Percentiles rank a stretch among this genome's conserved stretches.
Conservation (phyloP, 2,113 vertebrate species). For the Oophaga pumilio region DNA sequence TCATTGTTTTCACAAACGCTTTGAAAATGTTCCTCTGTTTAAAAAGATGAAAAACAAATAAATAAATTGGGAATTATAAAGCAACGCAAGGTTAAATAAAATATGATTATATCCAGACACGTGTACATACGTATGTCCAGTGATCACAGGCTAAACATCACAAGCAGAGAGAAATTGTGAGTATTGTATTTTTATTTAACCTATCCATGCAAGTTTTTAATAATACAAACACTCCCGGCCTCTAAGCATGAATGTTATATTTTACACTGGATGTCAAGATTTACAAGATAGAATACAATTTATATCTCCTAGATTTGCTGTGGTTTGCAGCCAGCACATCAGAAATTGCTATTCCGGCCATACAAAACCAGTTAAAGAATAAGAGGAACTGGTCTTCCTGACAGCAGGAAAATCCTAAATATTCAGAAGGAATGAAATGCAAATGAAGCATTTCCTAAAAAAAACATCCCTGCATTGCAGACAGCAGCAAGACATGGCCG, state of each 20-base stretch:
- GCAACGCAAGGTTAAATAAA: too few species aligned
- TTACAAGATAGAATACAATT: not conserved
- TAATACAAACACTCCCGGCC: too few species aligned
- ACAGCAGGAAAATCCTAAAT: slow-evolving; percentile 36
- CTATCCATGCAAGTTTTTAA: too few species aligned
- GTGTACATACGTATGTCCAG: too few species aligned
- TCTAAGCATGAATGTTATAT: not conserved
- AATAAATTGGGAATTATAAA: too few species aligned
- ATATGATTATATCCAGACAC: too few species aligned
- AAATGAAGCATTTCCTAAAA: slow-evolving; percentile 36
- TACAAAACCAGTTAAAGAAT: not conserved
- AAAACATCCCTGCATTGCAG: slow-evolving; percentile 1
- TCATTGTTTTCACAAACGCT: too few species aligned
- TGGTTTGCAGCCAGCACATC: not conserved
- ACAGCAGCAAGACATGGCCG: not conserved
- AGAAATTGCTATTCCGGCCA: not conserved
- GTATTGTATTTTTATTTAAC: too few species aligned
- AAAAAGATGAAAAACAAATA: too few species aligned
- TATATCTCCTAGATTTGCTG: not conserved
- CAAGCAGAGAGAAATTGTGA: too few species aligned
- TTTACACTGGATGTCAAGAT: not conserved
- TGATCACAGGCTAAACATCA: too few species aligned
- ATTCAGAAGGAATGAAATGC: slow-evolving; percentile 19
- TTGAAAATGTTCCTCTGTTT: too few species aligned
- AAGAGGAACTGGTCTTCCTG: slow-evolving; percentile 13